Evolutionary conservation across 2,797 vertebrate species (phyloP).

Genomic region (Karalla daura): DNA sequence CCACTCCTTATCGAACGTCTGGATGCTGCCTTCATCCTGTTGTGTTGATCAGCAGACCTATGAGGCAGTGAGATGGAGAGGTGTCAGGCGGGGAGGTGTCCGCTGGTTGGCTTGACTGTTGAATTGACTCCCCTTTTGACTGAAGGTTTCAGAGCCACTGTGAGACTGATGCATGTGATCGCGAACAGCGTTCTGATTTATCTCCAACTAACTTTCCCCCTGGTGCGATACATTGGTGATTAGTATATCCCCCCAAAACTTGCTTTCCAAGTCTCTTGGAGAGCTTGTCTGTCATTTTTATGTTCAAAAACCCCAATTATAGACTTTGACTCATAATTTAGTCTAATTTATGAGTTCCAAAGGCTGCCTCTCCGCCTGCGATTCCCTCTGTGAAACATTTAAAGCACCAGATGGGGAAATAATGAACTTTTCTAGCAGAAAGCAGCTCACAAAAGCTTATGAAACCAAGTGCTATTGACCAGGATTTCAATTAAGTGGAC

Average conservation of each 20-base stretch:
- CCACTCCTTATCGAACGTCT: neutral
- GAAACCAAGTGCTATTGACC: conserved; percentile 29
- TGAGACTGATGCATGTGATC: neutral
- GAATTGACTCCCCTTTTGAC: conserved; percentile 14
- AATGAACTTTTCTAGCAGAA: conserved; percentile 58
- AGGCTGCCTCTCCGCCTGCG: conserved; percentile 36
- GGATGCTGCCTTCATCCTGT: neutral
- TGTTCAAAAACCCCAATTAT: conserved; percentile 45
- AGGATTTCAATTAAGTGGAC: conserved; percentile 36
- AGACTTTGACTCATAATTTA: conserved; percentile 49
- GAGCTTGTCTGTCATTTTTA: conserved; percentile 15
- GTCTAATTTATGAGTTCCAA: conserved; percentile 59
- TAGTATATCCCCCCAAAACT: conserved; percentile 10
- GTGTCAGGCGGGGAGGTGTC: neutral
- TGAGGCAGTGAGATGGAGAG: conserved; percentile 6
- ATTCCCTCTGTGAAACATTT: conserved; percentile 52
- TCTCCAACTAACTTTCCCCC: conserved; percentile 14
- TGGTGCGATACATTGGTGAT: conserved; percentile 12
- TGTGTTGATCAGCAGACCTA: conserved; percentile 1
- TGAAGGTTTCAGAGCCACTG: conserved; percentile 3
- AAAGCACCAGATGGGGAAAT: conserved; percentile 62
- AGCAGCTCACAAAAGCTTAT: conserved; percentile 52
- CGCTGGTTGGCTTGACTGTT: conserved; percentile 26
- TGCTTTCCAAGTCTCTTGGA: conserved; percentile 15
- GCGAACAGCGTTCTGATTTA: conserved; percentile 1